Base-by-base conservation (phyloP, 2,113 vertebrate genomes). In the Strigops habroptila region DNA sequence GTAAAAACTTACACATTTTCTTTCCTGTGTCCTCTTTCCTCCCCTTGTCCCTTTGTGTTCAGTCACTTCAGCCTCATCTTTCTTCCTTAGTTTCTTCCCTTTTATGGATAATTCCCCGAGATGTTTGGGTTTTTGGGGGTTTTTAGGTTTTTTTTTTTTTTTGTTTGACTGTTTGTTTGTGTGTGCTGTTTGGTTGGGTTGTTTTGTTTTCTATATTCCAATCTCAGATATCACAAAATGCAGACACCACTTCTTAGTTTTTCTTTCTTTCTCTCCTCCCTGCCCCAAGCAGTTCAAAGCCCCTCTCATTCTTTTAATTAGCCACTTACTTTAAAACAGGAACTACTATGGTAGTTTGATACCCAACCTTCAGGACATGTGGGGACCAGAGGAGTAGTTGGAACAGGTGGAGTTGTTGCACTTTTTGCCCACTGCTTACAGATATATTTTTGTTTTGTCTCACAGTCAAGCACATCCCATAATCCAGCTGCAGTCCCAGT, bases 391-490 rank as follows among this genome's bases (percentile, higher is more conserved):
- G 99, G 98, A 37, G 98, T 98, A 9, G 98, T 97, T 17, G 98
- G 98, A 59, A 96, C 48, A 19, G 97, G 97, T 9, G 98, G 98
- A 27, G 96, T 88, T 6, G 96, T 97, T 12, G 97, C 96, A 44
- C 97, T 98, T 41, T 98, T 97, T 28, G 98, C 99, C 95, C 93
- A 96, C 31, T 98, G 98, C 79, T 99, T 99, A 94, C 99, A 99
- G 86, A 99, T 98, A 83, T 98, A 99, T 82, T 99, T 99, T 93
- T 98, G 98, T 81, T 98, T 98, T 79, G 92, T 98, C 35, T 96
- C 96, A 95, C 99, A 99, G 91, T 95, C 96, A 80, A 99, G 82
- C 55, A 99, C 97, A 92, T 99, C 97, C 99, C 99, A 99, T 86
- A 99, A 97, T 81, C 99, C 99, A 59, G 99, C 99, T 79, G 98